Evolutionary conservation across 2,113 vertebrate species (phyloP), one percentile per base, ranked within the genome.

Genomic region (Ciconia maguari): DNA sequence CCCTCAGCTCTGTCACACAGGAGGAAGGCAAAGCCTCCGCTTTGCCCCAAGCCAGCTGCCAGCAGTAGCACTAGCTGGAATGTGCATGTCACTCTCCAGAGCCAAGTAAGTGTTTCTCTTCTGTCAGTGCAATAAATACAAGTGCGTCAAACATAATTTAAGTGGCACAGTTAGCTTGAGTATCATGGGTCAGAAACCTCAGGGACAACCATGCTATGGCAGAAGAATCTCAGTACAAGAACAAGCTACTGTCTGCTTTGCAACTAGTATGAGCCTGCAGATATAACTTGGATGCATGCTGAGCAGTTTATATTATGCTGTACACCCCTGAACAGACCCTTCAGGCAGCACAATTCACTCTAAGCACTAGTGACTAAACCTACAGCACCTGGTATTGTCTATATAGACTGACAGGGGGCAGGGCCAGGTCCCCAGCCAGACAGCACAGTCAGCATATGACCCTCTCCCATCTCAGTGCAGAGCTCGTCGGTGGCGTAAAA

Each of bases 131-230:
- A 83, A 83, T 93, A 90, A 90, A 68, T 60, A 85, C 64, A 88
- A 74, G 61, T 49, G 70, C 38, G 6, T 48, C 26, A 85, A 81
- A 88, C 42, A 16, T 51, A 58, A 86, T 27, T 46, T 27, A 65
- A 68, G 90, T 92, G 94, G 88, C 93, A 95, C 79, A n/a, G 89
- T 93, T 93, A 83, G 89, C 71, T 90, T 87, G 83, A 85, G 65
- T 79, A 82, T 91, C 51, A 15, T 17, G 55, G 93, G 61, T 87
- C 65, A 93, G 90, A 74, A 97, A 88, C 27, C 64, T 69, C 54
- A 8, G 85, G 58, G 78, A 77, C 51, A 72, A 77, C 79, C 34
- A 9, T 4, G 0, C 83, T 88, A 81, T 3, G 16, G 94, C 89
- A 94, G 90, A 77, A 94, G 72, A 60, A 71, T 71, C 93, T 93